Evolutionary conservation across 1,140 invertebrate genomes (phyloP), one percentile per base, ranked within the genome.

Genomic region (Magallana gigas): DNA sequence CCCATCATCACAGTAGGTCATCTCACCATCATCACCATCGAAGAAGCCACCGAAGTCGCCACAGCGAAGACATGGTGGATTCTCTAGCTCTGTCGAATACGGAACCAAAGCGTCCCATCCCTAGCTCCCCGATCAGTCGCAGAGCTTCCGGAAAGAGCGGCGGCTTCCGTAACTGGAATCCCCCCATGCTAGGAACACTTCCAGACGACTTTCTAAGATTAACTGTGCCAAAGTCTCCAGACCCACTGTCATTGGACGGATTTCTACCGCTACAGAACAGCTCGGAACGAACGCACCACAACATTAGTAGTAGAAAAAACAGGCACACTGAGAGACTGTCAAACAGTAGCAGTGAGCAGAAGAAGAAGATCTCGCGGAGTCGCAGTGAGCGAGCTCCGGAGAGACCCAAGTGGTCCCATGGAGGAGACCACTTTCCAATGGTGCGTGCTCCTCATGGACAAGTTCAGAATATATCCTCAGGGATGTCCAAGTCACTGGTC

Each of bases 101-200:
- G 12, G 91, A 92, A 86, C 83, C 86, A 58, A 91, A 90, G 82
- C 88, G 89, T 71, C 90, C 91, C 18, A 60, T 87, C 14, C 80
- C 90, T 16, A 88, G 76, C 71, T 85, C 89, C n/a, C 1, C 62
- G 1, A 1, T 87, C 14, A 87, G 81, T 57, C 59, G 88, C 8
- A 91, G 81, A 83, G 83, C 87, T 14, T 12, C 82, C 57, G 87
- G 81, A 56, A 91, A 91, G 86, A 90, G 82, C 56, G 89, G 86
- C 8, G 89, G 86, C 11, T 93, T 88, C 80, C 85, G 90, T 57
- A 93, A 93, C 83, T 98, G 97, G 97, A 96, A 97, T 90, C 97
- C 98, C 16, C 96, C 97, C 23, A 95, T 98, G 92, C 92, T 98
- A 23, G 97, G 97, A 1, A 97, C 97, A 9, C 93, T 98, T 84